A percentile compares a stretch with the other conserved stretches of the same genome.
These are phyloP conservation scores for Leucopternis melanops DNA, from an alignment of 2,113 vertebrate genomes.

Conservation along the genomic window DNA sequence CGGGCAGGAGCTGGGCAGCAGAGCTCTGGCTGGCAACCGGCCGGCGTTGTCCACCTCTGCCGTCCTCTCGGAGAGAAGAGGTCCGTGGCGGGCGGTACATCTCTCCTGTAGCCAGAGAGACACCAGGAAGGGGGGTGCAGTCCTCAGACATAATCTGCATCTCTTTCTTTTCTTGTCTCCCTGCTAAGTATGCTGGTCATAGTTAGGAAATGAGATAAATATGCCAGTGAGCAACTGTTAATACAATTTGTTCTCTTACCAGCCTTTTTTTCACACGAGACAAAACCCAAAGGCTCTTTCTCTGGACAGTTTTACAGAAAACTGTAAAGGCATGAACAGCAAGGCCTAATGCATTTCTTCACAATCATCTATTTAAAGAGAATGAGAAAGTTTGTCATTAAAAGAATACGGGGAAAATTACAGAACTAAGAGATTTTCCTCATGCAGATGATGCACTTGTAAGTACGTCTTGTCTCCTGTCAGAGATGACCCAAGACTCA, in stretches of 20 bases:
- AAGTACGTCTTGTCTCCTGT: neutral
- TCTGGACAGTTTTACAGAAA: neutral
- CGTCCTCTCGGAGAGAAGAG: rapidly evolving
- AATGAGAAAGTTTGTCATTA: neutral
- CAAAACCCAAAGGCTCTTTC: neutral
- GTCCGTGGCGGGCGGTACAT: rapidly evolving
- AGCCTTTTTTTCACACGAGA: neutral
- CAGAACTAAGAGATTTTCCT: neutral
- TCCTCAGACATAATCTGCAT: neutral
- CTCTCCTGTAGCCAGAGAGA: neutral
- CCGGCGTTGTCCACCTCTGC: rapidly evolving
- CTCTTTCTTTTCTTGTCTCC: neutral
- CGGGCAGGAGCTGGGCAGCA: neutral
- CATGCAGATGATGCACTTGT: neutral
- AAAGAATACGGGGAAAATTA: neutral
- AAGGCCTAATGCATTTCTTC: neutral
- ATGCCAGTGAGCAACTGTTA: neutral
- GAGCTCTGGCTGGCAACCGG: neutral
- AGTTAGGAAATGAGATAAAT: neutral
- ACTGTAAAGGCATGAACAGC: neutral
- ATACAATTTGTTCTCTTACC: neutral
- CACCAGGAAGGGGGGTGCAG: neutral
- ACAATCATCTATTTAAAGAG: neutral
- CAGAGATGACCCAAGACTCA: neutral
- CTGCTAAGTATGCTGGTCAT: neutral